These are phyloP conservation scores for Salticus scenicus DNA, from an alignment of 2,888 invertebrate genomes.

Conservation along the genomic window DNA sequence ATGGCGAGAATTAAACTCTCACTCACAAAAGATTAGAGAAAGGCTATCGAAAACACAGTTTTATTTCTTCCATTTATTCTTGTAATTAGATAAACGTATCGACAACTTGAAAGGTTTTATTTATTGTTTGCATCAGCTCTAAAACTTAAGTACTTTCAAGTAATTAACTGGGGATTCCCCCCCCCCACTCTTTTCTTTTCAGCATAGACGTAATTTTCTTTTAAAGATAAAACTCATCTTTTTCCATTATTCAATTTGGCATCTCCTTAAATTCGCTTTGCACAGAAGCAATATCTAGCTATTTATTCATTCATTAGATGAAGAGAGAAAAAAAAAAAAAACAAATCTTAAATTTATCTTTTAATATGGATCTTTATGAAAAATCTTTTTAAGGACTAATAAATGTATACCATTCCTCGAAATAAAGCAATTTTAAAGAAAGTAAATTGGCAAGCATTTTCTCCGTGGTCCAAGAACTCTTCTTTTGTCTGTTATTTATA, in stretches of 20 bases:
- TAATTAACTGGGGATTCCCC: constrained; percentile 5
- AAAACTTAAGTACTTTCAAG: not conserved
- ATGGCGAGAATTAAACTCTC: not conserved
- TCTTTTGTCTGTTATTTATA: constrained; percentile 59
- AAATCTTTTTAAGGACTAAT: constrained; percentile 1
- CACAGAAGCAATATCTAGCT: constrained; percentile 9
- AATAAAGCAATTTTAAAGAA: constrained; percentile 41
- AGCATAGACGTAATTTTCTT: not conserved
- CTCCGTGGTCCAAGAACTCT: constrained; percentile 29
- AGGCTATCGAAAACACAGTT: not conserved
- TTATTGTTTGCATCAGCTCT: not conserved
- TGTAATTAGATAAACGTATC: not conserved
- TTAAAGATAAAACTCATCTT: not conserved
- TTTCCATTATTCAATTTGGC: constrained; percentile 13
- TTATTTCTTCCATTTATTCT: not conserved
- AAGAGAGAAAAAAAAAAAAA: no score
- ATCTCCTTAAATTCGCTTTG: constrained; percentile 12
- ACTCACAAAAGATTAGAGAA: not conserved
- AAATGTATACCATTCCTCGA: constrained; percentile 34
- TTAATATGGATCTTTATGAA: constrained; percentile 40
- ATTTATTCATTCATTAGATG: constrained; percentile 15
- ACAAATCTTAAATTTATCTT: constrained; percentile 45
- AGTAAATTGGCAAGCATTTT: constrained; percentile 53
- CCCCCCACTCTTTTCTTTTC: not conserved
- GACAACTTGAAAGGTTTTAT: constrained; percentile 6